phyloP scores from a whole-genome alignment of 2,888 invertebrate species.

The Sabatieria punctata region DNA sequence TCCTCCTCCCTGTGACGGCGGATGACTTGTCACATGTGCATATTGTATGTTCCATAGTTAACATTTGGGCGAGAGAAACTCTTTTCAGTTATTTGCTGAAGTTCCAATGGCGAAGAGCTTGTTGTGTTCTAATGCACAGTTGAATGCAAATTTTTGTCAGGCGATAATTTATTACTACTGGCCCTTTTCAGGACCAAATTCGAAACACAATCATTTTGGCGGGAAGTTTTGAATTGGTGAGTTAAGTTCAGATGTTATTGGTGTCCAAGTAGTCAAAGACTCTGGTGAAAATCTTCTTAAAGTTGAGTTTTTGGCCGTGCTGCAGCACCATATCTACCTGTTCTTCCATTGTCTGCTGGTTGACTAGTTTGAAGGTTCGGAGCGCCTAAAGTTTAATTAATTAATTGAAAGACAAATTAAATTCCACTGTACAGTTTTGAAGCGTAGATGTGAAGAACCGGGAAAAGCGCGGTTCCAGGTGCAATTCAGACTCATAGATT shows the following conservation, averaged over 20 bases:
- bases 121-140: too few relatives aligned
- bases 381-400: not conserved
- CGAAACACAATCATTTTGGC: slow-evolving; percentile 28
- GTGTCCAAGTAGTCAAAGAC: not conserved
- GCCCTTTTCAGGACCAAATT: slow-evolving; percentile 23
- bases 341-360: not conserved
- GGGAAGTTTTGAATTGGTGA: slow-evolving; percentile 28
- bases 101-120: too few relatives aligned
- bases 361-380: not conserved
- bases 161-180: too few relatives aligned
- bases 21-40: too few relatives aligned
- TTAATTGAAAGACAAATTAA: not conserved
- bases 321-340: not conserved
- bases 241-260: slow-evolving; percentile 8
- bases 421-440: not conserved
- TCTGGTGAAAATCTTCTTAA: not conserved
- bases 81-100: too few relatives aligned
- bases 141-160: too few relatives aligned
- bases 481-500: not conserved
- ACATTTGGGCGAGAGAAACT: too few relatives aligned
- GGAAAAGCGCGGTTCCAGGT: not conserved
- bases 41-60: too few relatives aligned
- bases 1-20: too few relatives aligned
- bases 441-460: not conserved
- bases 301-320: not conserved